Evolutionary conservation across 2,113 vertebrate genomes (phyloP).

Genomic region (Coryphaenoides rupestris): DNA sequence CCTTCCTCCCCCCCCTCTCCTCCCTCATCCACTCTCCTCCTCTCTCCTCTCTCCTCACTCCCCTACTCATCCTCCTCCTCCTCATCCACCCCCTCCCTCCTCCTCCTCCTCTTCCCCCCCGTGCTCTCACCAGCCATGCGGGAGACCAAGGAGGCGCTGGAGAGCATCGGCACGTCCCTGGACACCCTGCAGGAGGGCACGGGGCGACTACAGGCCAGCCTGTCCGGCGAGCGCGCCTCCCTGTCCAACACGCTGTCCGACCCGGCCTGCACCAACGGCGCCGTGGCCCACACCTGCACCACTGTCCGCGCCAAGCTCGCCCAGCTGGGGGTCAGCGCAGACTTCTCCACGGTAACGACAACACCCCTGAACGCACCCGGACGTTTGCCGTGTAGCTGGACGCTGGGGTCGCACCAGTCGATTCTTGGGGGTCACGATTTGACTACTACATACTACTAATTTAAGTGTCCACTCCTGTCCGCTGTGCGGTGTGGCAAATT

Average conservation of each 20-base stretch:
- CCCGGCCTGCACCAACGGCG: slow-evolving; percentile 67
- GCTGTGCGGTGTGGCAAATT: no score
- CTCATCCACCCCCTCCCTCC: no score
- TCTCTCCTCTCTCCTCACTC: background rate
- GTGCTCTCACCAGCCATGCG: slow-evolving; percentile 75
- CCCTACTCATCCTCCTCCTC: background rate
- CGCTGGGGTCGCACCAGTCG: no score
- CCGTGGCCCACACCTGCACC: slow-evolving; percentile 73
- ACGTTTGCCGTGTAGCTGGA: no score
- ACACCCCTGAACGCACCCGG: no score
- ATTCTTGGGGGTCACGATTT: no score
- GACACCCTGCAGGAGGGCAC: slow-evolving; percentile 78
- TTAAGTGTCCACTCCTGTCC: no score
- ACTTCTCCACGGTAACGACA: slow-evolving; percentile 71
- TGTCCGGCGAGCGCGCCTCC: slow-evolving; percentile 68
- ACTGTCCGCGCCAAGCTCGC: slow-evolving; percentile 71
- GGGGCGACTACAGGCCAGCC: slow-evolving; percentile 65
- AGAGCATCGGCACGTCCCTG: slow-evolving; percentile 75
- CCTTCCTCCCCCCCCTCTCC: no score
- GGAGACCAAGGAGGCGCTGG: slow-evolving; percentile 81
- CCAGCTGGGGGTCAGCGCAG: slow-evolving; percentile 73
- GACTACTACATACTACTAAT: no score
- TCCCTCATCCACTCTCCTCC: no score
- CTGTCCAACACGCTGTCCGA: slow-evolving; percentile 80
- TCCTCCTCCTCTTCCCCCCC: background rate